Evolutionary conservation across 1,140 invertebrate genomes (phyloP).

Genomic region (Drosophila tropicalis): DNA sequence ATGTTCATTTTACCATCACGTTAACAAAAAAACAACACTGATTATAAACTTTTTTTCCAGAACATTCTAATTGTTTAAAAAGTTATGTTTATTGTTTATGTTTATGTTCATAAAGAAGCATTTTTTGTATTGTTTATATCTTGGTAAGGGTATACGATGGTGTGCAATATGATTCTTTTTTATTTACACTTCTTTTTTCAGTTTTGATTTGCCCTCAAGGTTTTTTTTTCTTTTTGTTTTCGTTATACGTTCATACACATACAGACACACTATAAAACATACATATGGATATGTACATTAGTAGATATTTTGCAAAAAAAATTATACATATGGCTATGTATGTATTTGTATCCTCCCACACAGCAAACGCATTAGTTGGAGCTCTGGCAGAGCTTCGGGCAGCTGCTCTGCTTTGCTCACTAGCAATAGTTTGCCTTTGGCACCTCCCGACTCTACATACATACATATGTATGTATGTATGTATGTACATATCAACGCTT

Average conservation of each 20-base stretch:
- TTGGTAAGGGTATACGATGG: not conserved
- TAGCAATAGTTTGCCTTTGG: conserved; percentile 37
- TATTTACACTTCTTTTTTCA: conserved; percentile 50
- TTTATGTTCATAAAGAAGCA: not conserved
- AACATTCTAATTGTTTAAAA: too few species aligned
- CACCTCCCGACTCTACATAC: conserved; percentile 21
- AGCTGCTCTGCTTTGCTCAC: conserved; percentile 44
- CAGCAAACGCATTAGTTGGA: conserved; percentile 10
- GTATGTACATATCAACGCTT: conserved; percentile 18
- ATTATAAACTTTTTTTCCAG: not conserved
- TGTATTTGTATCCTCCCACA: conserved; percentile 25
- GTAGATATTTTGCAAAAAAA: conserved; percentile 1
- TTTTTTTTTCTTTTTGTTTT: conserved; percentile 39
- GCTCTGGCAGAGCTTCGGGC: not conserved
- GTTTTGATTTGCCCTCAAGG: conserved; percentile 53
- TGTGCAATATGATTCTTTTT: conserved; percentile 19
- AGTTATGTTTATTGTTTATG: not conserved
- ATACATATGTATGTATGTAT: conserved; percentile 12
- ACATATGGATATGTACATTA: not conserved
- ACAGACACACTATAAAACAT: not conserved
- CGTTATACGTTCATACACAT: not conserved
- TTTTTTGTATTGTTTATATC: not conserved
- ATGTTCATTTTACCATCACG: not conserved
- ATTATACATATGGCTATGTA: not conserved
- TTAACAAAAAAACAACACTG: too few species aligned